Evolutionary conservation across 2,888 invertebrate genomes (phyloP), one percentile per base, ranked within the genome.

Genomic region (Cryptus viduatorius): DNA sequence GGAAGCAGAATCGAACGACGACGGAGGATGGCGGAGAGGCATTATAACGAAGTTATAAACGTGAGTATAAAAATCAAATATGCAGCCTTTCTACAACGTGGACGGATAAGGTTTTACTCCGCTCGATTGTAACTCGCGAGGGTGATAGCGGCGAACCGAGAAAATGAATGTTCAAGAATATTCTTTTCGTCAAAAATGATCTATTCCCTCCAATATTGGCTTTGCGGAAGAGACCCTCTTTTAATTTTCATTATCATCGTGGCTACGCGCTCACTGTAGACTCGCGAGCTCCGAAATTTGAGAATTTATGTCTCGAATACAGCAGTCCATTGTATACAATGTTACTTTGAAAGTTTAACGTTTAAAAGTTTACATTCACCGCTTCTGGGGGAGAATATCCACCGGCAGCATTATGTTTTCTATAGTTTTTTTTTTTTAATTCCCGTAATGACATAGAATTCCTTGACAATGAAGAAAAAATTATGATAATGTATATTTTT

Each of bases 21-120:
- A 72, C 65, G 53, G 50, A 31, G 53, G 64, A 79, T 86, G 84
- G 73, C 82, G 83, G 86, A 83, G 83, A 86, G 87, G 87, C 84
- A 85, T 86, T 87, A 87, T 89, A 90, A 90, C 88, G 61, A 86
- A 88, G 89, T 89, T 90, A 90, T 89, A 88, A 90, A 87, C 88
- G 89, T 88, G 88, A 90, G 88, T 89, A 89, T 86, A 89, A 89
- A 89, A 89, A 90, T 89, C 86, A 89, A 89, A 90, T 90, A 89
- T 90, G 88, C 86, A 89, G 88, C 87, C 87, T 73, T 73, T 83
- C 83, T 87, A 86, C 85, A 82, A 84, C 79, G 53, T 72, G 87
- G 78, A 85, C 85, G 87, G 84, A 84, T 86, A 87, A 89, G 85
- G 87, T 87, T 88, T 90, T 89, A 89, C 90, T 89, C 84, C 89